These are phyloP conservation scores for Lerista edwardsae DNA, from an alignment of 2,797 vertebrate species.

Conservation along the genomic window DNA sequence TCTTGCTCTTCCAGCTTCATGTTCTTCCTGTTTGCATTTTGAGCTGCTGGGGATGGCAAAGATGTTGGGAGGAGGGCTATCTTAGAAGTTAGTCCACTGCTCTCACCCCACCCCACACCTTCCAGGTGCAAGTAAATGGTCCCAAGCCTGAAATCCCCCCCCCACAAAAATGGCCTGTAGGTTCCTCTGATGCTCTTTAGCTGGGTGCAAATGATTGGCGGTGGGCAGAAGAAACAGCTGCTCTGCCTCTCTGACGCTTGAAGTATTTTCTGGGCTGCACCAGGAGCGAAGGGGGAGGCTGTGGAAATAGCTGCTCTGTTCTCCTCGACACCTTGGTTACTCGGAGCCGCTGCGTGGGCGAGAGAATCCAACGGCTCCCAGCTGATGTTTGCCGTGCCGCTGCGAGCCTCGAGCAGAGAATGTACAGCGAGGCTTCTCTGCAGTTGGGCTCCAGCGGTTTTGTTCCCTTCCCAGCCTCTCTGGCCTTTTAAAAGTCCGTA, in stretches of 20 bases:
- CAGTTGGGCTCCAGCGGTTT: conserved; percentile 35
- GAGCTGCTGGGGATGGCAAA: too few species aligned
- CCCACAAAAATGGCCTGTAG: not conserved
- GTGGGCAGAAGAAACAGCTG: not conserved
- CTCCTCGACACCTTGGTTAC: conserved; percentile 35
- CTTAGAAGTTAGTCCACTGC: too few species aligned
- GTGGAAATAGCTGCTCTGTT: not conserved
- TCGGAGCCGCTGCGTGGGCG: conserved; percentile 18
- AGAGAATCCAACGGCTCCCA: conserved; percentile 19
- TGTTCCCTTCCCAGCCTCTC: conserved; percentile 36
- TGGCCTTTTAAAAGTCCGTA: conserved; percentile 18
- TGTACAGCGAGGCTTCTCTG: conserved; percentile 29
- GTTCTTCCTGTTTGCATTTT: too few species aligned
- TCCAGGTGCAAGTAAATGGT: too few species aligned
- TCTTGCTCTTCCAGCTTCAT: too few species aligned
- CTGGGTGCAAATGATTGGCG: not conserved
- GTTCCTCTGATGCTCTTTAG: not conserved
- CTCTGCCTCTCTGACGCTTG: conserved; percentile 21
- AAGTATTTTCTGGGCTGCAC: conserved; percentile 31
- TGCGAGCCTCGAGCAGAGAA: conserved; percentile 33
- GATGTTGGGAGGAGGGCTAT: too few species aligned
- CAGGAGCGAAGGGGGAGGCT: conserved; percentile 5
- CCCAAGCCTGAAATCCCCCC: too few species aligned
- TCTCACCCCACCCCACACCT: too few species aligned
- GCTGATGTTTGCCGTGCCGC: conserved; percentile 45